phyloP scores from a whole-genome alignment of 1,140 invertebrate species.

The Caenorhabditis inopinata region DNA sequence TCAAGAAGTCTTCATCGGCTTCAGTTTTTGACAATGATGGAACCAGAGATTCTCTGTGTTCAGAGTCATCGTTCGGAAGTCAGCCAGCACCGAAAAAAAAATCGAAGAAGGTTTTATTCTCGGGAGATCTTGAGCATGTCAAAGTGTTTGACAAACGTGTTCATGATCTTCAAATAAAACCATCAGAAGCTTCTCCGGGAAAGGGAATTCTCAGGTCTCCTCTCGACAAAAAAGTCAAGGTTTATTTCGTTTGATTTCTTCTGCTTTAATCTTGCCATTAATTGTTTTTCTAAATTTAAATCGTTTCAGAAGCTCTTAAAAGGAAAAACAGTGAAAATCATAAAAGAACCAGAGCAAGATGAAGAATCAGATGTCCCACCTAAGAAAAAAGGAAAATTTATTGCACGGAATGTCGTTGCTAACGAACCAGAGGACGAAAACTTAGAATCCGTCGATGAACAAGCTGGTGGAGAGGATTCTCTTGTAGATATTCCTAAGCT shows the following conservation, averaged over 20 bases:
- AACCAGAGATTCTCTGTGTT: background rate
- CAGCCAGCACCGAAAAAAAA: slow-evolving; percentile 36
- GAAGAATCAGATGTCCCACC: slow-evolving; percentile 16
- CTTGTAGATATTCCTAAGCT: slow-evolving; percentile 4
- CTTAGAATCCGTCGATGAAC: background rate
- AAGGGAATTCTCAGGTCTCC: slow-evolving; percentile 27
- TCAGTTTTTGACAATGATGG: slow-evolving; percentile 24
- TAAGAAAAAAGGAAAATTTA: slow-evolving; percentile 12
- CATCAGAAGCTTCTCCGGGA: slow-evolving; percentile 35
- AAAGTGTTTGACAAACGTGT: slow-evolving; percentile 44
- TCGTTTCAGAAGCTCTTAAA: slow-evolving; percentile 14
- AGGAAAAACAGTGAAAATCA: slow-evolving; percentile 6
- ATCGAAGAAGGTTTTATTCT: slow-evolving; percentile 39
- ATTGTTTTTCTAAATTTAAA: no score
- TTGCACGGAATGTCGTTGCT: background rate
- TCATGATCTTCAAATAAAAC: slow-evolving; percentile 36
- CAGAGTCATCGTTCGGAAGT: slow-evolving; percentile 43
- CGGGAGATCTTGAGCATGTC: background rate
- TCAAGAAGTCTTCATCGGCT: background rate
- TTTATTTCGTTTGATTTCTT: background rate
- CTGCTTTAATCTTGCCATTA: background rate
- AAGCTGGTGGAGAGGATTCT: background rate
- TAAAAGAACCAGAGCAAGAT: slow-evolving; percentile 36
- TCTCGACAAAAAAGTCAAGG: slow-evolving; percentile 25
- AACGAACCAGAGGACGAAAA: background rate